A percentile compares a stretch with the other conserved stretches of the same genome.
These are phyloP conservation scores for Metalampra italica DNA, from an alignment of 2,888 invertebrate genomes.

Conservation along the genomic window DNA sequence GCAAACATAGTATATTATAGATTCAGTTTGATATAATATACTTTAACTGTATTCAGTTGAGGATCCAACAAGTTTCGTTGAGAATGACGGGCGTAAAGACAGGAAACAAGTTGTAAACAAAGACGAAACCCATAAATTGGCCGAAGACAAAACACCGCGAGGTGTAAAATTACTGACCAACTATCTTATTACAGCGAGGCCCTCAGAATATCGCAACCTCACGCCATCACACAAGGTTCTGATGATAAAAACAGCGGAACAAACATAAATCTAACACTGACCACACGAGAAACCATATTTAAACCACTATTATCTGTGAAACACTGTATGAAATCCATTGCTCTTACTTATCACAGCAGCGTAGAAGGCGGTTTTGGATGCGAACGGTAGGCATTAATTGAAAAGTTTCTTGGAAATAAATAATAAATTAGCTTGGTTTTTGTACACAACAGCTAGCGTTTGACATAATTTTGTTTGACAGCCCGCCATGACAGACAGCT, in stretches of 20 bases:
- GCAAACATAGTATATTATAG: conserved; percentile 12
- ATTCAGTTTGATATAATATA: too few species aligned
- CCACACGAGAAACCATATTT: conserved; percentile 54
- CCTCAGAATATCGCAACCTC: conserved; percentile 29
- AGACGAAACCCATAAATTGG: conserved; percentile 49
- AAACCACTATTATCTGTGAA: conserved; percentile 52
- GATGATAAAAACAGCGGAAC: conserved; percentile 43
- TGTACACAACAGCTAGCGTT: conserved; percentile 63
- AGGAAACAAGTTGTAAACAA: conserved; percentile 73
- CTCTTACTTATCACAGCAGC: conserved; percentile 46
- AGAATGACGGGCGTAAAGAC: conserved; percentile 57
- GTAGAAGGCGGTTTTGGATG: conserved; percentile 31
- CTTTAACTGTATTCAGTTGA: conserved; percentile 22
- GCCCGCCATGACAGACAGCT: conserved; percentile 29
- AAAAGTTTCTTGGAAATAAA: conserved; percentile 64
- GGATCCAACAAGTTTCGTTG: conserved; percentile 40
- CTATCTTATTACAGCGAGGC: conserved; percentile 28
- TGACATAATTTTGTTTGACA: conserved; percentile 42
- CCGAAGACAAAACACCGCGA: conserved; percentile 29
- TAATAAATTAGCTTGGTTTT: conserved; percentile 74
- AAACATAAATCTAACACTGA: conserved; percentile 49
- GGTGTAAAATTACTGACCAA: conserved; percentile 33
- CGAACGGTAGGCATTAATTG: conserved; percentile 44
- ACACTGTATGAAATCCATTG: conserved; percentile 39
- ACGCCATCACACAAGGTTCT: conserved; percentile 32